Percentiles rank a stretch among this genome's conserved stretches.
Evolutionary conservation across 2,113 vertebrate genomes (phyloP).

Genomic region (Climacteris rufus): DNA sequence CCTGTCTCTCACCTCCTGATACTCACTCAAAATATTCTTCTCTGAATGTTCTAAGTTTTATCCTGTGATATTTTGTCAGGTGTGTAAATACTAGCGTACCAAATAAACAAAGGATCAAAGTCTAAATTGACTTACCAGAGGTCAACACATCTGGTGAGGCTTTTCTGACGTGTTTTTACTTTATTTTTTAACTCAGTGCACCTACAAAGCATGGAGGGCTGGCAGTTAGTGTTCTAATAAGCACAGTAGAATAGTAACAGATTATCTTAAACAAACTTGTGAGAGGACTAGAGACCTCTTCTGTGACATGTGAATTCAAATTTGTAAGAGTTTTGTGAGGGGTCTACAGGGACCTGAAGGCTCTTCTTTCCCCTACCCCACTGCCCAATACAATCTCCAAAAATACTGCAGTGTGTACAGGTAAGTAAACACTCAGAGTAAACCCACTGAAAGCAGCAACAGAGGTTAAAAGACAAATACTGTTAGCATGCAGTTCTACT

Average conservation of each 20-base stretch:
- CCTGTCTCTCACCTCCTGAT: background rate
- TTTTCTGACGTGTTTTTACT: background rate
- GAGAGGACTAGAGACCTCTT: background rate
- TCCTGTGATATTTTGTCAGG: background rate
- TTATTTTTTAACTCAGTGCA: background rate
- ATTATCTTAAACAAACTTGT: background rate
- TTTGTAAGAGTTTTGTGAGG: background rate
- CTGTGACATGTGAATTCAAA: background rate
- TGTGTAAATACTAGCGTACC: background rate
- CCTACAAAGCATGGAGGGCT: background rate
- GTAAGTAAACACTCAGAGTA: conserved; percentile 14
- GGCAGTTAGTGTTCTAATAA: background rate
- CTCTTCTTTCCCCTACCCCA: background rate
- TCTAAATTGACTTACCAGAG: background rate
- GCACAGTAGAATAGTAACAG: background rate
- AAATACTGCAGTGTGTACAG: background rate
- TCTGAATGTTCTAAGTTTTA: background rate
- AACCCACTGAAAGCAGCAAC: background rate
- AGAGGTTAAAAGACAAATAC: conserved; percentile 17
- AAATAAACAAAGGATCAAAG: background rate
- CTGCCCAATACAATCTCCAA: background rate
- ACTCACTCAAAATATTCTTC: background rate
- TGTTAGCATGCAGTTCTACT: background rate
- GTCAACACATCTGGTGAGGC: background rate
- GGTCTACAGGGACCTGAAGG: background rate